Evolutionary conservation across 2,113 vertebrate genomes (phyloP).

Genomic region (Brachirus orientalis): DNA sequence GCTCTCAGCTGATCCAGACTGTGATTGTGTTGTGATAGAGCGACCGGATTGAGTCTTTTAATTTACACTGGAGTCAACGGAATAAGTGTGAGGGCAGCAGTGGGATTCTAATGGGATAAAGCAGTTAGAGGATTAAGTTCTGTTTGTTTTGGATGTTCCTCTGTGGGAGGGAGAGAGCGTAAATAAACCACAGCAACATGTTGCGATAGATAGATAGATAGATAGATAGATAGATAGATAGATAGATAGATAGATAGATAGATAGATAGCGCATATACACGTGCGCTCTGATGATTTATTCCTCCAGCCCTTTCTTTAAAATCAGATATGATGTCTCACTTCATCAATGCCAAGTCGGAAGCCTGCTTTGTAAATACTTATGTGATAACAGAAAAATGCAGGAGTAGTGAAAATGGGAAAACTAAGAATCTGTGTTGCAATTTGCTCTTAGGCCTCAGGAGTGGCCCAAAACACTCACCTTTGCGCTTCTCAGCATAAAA

Average conservation of each 20-base stretch:
- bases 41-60: constrained; percentile 62
- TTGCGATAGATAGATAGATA: constrained; percentile 23
- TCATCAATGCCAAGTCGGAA: constrained; percentile 82
- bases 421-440: constrained; percentile 70
- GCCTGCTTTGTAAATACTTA: constrained; percentile 79
- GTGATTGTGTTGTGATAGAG: constrained; percentile 58
- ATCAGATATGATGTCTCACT: constrained; percentile 75
- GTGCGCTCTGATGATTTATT: constrained; percentile 1
- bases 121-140: constrained; percentile 70
- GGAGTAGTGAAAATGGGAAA: constrained; percentile 68
- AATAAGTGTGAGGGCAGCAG: constrained; percentile 63
- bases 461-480: constrained; percentile 9
- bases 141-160: constrained; percentile 80
- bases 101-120: constrained; percentile 77
- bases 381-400: constrained; percentile 85
- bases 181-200: constrained; percentile 63
- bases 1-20: constrained; percentile 68
- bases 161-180: constrained; percentile 48
- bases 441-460: constrained; percentile 49
- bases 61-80: constrained; percentile 74
- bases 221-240: constrained; percentile 22
- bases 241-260: constrained; percentile 20
- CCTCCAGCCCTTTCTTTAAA: constrained; percentile 51
- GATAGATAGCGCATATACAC: neutral
- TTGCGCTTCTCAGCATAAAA: neutral